These are phyloP conservation scores for Stomorhina lunata DNA, from an alignment of 2,888 invertebrate genomes.

Conservation along the genomic window DNA sequence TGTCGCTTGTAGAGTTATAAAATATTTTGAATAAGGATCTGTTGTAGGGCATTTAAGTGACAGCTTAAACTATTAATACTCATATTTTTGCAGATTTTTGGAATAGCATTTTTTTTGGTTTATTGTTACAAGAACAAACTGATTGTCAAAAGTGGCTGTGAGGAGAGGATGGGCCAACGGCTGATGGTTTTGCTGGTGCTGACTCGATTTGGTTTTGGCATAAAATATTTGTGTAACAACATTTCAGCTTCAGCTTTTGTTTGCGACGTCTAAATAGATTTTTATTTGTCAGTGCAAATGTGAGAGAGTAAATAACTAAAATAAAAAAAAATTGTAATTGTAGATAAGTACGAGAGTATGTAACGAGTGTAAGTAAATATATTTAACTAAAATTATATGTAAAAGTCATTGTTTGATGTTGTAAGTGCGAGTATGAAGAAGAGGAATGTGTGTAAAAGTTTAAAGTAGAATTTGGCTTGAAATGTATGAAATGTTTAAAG, in stretches of 20 bases:
- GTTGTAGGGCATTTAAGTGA: no score
- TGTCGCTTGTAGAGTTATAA: no score
- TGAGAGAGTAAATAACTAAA: neutral
- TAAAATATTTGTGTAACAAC: constrained; percentile 17
- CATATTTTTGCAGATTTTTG: neutral
- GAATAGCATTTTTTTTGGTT: constrained; percentile 19
- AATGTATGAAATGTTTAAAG: constrained; percentile 20
- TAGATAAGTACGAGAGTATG: neutral
- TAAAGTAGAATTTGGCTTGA: constrained; percentile 7
- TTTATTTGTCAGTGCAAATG: neutral
- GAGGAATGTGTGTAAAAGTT: constrained; percentile 25
- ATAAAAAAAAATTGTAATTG: no score
- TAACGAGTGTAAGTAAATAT: neutral
- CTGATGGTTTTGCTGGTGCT: constrained; percentile 60
- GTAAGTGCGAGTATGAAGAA: constrained; percentile 3
- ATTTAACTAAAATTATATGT: neutral
- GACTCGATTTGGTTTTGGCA: constrained; percentile 72
- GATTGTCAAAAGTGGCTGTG: constrained; percentile 36
- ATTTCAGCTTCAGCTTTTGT: neutral
- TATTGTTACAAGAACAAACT: constrained; percentile 29
- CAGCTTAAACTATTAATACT: no score
- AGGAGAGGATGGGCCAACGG: constrained; percentile 38
- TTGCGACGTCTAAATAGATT: neutral
- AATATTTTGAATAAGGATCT: no score
- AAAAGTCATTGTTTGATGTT: constrained; percentile 25